Evolutionary conservation across 2,888 invertebrate species (phyloP), one percentile per base, ranked within the genome.

Genomic region (Drosophila pullipes): DNA sequence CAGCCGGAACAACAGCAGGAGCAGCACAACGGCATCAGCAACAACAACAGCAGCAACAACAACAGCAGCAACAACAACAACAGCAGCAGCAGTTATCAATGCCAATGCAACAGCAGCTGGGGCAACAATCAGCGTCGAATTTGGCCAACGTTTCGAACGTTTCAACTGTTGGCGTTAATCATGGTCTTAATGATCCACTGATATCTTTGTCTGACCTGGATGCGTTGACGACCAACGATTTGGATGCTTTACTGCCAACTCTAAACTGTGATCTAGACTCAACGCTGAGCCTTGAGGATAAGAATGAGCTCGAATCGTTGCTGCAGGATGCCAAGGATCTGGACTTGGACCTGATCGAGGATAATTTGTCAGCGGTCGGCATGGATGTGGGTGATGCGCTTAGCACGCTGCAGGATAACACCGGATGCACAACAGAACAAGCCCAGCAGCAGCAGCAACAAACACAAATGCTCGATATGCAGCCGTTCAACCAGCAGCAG

Each of bases 161-260:
- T 55, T 28, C 65, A 35, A 33, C 59, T 16, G 61, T 47, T 16
- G 65, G 49, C 7, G 65, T 66, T 44, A 66, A 64, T 37, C 81
- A 79, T n/a, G 74, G 75, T n/a, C 76, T 91, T 33, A 81, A 81
- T 37, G 92, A 92, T 80, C 90, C 91, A 2, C 67, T 92, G 25
- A 92, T 92, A 16, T 90, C 91, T 16, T 77, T 93, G 33, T 91
- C 93, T 11, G 93, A 92, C 70, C 79, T 93, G 62, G 93, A 93
- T 74, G 93, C 92, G 50, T 76, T 93, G 54, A 92, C 93, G 25
- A 92, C 92, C 65, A 93, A 92, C 63, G 96, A 96, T 91, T 94
- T 96, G 65, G 96, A 96, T 85, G 95, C 95, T 83, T 93, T 96
- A 82, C 93, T 96, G 90, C 95, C 94, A 75, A 95, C 95, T 55